A percentile compares a stretch with the other conserved stretches of the same genome.
phyloP scores from a whole-genome alignment of 2,113 vertebrate genomes.

The Alethe castanea region DNA sequence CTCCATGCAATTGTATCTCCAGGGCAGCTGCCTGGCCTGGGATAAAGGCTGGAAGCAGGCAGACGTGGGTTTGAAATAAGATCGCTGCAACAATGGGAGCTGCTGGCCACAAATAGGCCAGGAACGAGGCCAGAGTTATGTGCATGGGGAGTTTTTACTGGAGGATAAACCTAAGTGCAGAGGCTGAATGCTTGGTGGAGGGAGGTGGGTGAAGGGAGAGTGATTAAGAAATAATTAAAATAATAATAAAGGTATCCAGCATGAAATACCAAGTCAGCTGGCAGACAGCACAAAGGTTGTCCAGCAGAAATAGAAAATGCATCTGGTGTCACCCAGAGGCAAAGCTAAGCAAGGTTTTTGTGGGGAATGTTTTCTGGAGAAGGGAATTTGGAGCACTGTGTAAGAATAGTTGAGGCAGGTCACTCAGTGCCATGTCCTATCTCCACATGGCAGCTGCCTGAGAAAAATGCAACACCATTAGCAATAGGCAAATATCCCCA shows the following conservation, averaged over 20 bases:
- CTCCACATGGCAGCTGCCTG: not conserved
- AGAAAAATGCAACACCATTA: not conserved
- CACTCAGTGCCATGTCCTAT: not conserved
- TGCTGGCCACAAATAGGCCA: not conserved
- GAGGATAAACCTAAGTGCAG: not conserved
- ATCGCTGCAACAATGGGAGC: slow-evolving; percentile 21
- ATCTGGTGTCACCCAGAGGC: not conserved
- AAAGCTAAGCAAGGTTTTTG: not conserved
- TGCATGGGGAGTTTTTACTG: not conserved
- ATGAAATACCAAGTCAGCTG: not conserved
- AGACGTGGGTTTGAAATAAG: not conserved
- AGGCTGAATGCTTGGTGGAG: not conserved
- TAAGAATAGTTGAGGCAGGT: not conserved
- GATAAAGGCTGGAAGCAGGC: slow-evolving; percentile 10
- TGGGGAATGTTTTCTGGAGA: not conserved
- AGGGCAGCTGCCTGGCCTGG: not conserved
- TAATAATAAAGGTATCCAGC: not conserved
- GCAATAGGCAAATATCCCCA: not conserved
- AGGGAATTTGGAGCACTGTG: not conserved
- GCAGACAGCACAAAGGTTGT: not conserved
- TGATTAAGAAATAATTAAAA: not conserved
- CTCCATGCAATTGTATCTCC: not conserved
- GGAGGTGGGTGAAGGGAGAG: not conserved
- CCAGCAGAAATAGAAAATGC: not conserved
- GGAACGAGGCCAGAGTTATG: not conserved